Conservation (phyloP, 2,113 vertebrate species). For the Falco punctatus region DNA sequence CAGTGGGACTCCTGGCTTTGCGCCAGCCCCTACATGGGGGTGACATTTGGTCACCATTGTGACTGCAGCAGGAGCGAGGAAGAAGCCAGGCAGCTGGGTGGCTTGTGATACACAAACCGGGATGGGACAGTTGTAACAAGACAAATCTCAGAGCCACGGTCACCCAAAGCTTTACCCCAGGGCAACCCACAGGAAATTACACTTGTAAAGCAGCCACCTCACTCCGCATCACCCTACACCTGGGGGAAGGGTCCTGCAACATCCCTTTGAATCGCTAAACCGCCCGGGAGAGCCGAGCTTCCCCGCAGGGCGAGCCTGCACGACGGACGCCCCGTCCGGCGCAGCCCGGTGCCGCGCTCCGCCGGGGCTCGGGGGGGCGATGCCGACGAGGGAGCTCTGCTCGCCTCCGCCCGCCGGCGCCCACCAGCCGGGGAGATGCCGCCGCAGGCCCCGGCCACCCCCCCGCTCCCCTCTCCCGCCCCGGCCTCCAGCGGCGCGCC, state of each 20-base stretch:
- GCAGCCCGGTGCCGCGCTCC: neutral
- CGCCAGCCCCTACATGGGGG: rapidly evolving
- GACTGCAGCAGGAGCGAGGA: neutral
- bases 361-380: neutral
- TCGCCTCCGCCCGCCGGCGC: neutral
- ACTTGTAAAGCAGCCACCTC: neutral
- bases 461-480: too few species aligned
- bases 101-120: neutral
- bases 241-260: neutral
- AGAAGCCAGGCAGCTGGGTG: neutral
- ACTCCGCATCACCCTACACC: rapidly evolving
- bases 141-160: rapidly evolving
- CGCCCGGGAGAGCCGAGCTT: neutral
- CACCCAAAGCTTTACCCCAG: neutral
- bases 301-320: neutral
- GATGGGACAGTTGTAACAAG: neutral
- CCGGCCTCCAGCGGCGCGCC: too few species aligned
- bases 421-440: neutral
- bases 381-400: neutral
- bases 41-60: neutral
- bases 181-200: neutral
- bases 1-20: neutral
- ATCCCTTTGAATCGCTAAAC: too few species aligned
- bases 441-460: neutral
- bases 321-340: neutral